Conservation (phyloP, 1,140 invertebrate species). For the Reticulitermes speratus region DNA sequence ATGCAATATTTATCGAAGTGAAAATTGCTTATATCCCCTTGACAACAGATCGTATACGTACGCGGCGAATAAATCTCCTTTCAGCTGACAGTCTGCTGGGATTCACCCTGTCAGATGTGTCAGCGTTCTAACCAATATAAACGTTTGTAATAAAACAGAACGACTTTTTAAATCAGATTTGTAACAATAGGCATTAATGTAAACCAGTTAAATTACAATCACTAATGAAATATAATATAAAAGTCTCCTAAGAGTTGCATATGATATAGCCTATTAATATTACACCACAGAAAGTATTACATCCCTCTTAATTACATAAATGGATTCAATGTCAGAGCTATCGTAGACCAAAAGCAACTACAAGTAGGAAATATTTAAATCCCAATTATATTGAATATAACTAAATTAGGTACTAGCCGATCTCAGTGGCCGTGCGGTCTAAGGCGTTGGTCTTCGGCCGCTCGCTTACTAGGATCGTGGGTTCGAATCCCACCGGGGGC, state of each 20-base stretch:
- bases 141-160: neutral
- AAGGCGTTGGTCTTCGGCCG: no score
- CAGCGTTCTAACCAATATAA: neutral
- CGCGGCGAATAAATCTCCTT: neutral
- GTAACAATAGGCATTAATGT: neutral
- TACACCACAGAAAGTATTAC: no score
- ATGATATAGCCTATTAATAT: neutral
- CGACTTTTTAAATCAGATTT: neutral
- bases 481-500: no score
- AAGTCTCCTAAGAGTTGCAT: neutral
- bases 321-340: no score
- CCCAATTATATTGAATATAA: no score
- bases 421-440: no score
- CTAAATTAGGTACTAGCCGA: no score
- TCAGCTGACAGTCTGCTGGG: neutral
- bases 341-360: no score
- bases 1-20: constrained; percentile 10
- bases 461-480: no score
- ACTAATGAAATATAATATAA: neutral
- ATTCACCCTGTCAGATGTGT: neutral
- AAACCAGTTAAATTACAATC: neutral
- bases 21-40: neutral
- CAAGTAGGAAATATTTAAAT: no score
- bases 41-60: neutral
- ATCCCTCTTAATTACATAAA: no score